Evolutionary conservation across 2,113 vertebrate species (phyloP).

Genomic region (Rutilus rutilus): DNA sequence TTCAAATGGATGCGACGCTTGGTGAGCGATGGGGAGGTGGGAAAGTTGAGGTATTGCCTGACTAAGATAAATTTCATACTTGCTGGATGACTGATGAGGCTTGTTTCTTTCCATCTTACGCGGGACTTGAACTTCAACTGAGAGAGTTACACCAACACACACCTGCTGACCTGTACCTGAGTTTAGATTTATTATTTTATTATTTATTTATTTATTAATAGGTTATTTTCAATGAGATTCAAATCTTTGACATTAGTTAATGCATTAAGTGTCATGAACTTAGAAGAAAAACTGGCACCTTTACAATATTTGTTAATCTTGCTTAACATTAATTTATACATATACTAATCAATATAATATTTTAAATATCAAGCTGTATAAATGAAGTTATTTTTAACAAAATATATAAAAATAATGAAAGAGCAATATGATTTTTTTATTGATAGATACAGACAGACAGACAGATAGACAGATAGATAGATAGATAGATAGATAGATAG

Average conservation of each 20-base stretch:
- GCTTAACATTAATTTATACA: too few species aligned
- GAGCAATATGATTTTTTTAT: too few species aligned
- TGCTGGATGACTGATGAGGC: constrained; percentile 41
- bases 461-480: too few species aligned
- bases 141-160: background rate
- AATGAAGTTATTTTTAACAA: too few species aligned
- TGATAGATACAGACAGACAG: too few species aligned
- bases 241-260: background rate
- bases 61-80: constrained; percentile 24
- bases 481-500: too few species aligned
- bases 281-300: too few species aligned
- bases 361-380: too few species aligned
- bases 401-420: too few species aligned
- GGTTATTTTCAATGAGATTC: background rate
- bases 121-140: background rate
- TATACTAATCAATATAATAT: too few species aligned
- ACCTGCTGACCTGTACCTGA: background rate
- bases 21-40: constrained; percentile 1
- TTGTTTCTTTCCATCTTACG: background rate
- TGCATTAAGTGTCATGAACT: background rate
- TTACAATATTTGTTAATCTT: too few species aligned
- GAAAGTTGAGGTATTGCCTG: constrained; percentile 6
- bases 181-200: background rate
- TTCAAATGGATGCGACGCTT: background rate
- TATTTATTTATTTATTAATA: too few species aligned